These are phyloP conservation scores for Drosophila kepulauana DNA, from an alignment of 1,140 invertebrate genomes.

Conservation along the genomic window DNA sequence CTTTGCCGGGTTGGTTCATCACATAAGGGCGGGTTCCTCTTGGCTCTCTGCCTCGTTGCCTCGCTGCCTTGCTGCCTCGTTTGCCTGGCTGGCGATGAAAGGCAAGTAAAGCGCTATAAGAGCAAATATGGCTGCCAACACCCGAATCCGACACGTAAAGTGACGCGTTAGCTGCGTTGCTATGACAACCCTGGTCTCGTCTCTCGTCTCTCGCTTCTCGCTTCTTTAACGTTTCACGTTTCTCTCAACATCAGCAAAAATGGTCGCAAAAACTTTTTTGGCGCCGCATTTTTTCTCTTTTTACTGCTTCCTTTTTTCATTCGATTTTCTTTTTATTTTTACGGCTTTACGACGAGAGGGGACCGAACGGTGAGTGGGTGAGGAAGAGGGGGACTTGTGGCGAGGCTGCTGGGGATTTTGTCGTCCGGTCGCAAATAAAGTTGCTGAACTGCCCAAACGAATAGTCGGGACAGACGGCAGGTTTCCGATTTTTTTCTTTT, in stretches of 20 bases:
- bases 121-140: conserved; percentile 85
- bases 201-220: background rate
- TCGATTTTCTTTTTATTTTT: conserved; percentile 16
- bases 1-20: conserved; percentile 40
- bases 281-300: conserved; percentile 27
- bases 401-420: conserved; percentile 19
- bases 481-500: too few relatives aligned
- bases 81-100: conserved; percentile 48
- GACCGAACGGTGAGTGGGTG: background rate
- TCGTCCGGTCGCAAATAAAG: conserved; percentile 50
- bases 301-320: conserved; percentile 23
- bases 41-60: too few relatives aligned
- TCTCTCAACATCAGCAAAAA: conserved; percentile 20
- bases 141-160: conserved; percentile 84
- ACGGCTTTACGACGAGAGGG: background rate
- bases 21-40: conserved; percentile 22
- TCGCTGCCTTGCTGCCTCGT: too few relatives aligned
- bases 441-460: conserved; percentile 21
- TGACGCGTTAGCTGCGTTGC: conserved; percentile 82
- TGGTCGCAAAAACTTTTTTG: conserved; percentile 43
- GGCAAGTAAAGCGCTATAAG: conserved; percentile 83
- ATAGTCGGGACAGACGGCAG: background rate
- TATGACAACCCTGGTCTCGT: conserved; percentile 70
- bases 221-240: background rate
- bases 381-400: background rate